A percentile compares a stretch with the other conserved stretches of the same genome.
Evolutionary conservation across 2,113 vertebrate genomes (phyloP).

Genomic region (Salvelinus alpinus): DNA sequence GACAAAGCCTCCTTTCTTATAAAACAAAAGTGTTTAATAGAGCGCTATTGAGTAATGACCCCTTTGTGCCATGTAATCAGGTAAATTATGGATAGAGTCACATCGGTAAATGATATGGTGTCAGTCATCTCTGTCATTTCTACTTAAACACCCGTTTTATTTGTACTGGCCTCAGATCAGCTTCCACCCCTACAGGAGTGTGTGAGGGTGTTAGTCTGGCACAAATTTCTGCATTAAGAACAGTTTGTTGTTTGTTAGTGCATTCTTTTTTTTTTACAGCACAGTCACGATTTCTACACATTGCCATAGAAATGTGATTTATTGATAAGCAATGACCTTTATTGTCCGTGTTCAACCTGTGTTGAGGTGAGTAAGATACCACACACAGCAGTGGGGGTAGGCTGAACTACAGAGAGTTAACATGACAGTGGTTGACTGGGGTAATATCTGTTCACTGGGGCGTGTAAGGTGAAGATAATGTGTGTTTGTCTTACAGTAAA

Average conservation of each 20-base stretch:
- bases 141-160: slow-evolving; percentile 62
- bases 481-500: not conserved
- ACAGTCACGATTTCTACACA: slow-evolving; percentile 20
- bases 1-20: slow-evolving; percentile 44
- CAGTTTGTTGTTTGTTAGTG: not conserved
- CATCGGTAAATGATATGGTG: slow-evolving; percentile 76
- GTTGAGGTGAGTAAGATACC: not conserved
- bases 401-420: not conserved
- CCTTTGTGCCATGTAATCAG: slow-evolving; percentile 67
- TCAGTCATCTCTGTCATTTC: slow-evolving; percentile 61
- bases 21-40: slow-evolving; percentile 29
- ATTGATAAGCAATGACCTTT: slow-evolving; percentile 37
- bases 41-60: slow-evolving; percentile 45
- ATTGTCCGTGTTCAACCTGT: slow-evolving; percentile 4
- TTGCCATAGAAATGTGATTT: not conserved
- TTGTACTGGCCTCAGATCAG: slow-evolving; percentile 57
- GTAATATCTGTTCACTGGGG: not conserved
- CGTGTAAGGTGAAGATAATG: not conserved
- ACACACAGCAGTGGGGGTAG: not conserved
- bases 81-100: slow-evolving; percentile 72
- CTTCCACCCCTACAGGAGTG: slow-evolving; percentile 55
- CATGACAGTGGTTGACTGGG: not conserved
- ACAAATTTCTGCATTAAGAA: not conserved
- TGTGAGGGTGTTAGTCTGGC: slow-evolving; percentile 14
- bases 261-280: slow-evolving; percentile 10